phyloP scores from a whole-genome alignment of 2,797 vertebrate species.

The Cirrhinus molitorella region DNA sequence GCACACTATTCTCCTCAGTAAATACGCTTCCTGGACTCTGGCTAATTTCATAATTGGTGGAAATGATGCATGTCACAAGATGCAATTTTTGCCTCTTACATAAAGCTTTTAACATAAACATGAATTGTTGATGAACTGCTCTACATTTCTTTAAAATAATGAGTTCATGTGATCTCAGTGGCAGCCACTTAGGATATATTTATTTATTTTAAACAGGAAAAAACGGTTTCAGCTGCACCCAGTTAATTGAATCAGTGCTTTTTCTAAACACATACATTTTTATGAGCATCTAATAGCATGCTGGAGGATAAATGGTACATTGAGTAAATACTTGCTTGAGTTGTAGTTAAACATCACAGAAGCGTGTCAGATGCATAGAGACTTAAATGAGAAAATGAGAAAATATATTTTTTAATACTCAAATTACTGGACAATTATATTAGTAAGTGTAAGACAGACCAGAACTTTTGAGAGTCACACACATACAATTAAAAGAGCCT shows the following conservation, averaged over 20 bases:
- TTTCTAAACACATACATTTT: constrained; percentile 11
- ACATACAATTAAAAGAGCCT: background rate
- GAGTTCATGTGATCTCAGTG: constrained; percentile 41
- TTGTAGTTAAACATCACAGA: constrained; percentile 25
- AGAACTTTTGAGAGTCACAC: background rate
- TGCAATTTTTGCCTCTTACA: constrained; percentile 44
- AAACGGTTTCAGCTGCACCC: constrained; percentile 25
- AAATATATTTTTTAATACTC: background rate
- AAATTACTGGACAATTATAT: background rate
- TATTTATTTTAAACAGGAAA: constrained; percentile 23
- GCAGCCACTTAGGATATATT: constrained; percentile 8
- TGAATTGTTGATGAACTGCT: constrained; percentile 43
- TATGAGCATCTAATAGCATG: constrained; percentile 8
- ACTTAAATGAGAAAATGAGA: background rate
- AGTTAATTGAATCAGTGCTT: constrained; percentile 36
- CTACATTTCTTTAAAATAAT: background rate
- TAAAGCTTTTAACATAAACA: constrained; percentile 46
- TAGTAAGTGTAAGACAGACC: background rate
- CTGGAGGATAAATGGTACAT: background rate
- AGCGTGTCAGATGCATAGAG: background rate
- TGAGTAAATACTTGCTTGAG: background rate
- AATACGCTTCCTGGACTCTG: constrained; percentile 12
- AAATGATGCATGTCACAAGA: constrained; percentile 69
- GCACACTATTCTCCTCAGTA: constrained; percentile 38
- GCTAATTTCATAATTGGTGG: constrained; percentile 56